Percentiles rank a stretch among this genome's conserved stretches.
Conservation (phyloP, 2,888 invertebrate genomes). For the Pilophorus perplexus region DNA sequence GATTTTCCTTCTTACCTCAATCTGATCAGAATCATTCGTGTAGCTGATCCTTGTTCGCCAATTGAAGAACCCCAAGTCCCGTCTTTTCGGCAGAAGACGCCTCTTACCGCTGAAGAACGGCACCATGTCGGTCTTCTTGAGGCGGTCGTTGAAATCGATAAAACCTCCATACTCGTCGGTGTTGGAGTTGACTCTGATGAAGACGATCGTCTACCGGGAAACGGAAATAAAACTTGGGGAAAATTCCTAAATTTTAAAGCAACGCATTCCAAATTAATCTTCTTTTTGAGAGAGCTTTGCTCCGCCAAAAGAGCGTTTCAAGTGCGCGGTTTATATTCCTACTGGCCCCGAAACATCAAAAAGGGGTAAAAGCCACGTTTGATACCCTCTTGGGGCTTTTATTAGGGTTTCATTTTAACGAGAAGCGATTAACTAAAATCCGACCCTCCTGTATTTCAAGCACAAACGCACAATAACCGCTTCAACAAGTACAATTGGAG, state of each 20-base stretch:
- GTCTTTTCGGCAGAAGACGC: conserved; percentile 18
- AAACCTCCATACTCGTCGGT: conserved; percentile 29
- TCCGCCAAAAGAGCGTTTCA: neutral
- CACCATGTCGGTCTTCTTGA: conserved; percentile 33
- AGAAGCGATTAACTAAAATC: no score
- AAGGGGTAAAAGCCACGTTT: no score
- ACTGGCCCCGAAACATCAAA: no score
- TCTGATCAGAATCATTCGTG: conserved; percentile 35
- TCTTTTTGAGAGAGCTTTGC: neutral
- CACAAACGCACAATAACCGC: no score
- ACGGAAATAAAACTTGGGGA: no score
- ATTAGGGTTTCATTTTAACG: no score
- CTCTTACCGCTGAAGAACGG: conserved; percentile 35
- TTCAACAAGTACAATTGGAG: no score
- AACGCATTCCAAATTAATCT: neutral
- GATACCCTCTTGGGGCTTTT: no score
- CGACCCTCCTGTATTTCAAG: no score
- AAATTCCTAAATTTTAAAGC: neutral
- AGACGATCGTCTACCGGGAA: conserved; percentile 24
- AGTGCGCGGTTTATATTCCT: no score
- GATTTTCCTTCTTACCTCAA: conserved; percentile 37
- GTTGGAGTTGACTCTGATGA: conserved; percentile 20
- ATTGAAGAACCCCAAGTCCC: conserved; percentile 37
- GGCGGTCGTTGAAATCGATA: conserved; percentile 35
- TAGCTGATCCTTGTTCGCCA: conserved; percentile 19